Conservation (phyloP, 2,888 invertebrate species). For the Chloroclysta siterata region DNA sequence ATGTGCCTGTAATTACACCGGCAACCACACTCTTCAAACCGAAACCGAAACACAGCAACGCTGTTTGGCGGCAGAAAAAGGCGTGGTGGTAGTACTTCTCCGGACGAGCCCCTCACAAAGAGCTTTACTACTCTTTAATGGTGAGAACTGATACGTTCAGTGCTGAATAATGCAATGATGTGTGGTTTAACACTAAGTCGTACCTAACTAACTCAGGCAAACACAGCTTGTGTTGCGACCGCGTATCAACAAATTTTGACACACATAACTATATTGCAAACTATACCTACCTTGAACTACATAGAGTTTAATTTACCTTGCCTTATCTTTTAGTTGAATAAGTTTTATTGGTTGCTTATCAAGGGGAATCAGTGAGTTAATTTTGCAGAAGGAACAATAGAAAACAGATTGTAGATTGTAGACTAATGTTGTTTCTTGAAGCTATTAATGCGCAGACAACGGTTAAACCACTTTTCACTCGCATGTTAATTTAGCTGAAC, state of each 20-base stretch:
- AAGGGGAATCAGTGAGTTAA: slow-evolving; percentile 52
- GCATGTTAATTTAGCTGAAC: no score
- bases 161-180: not conserved
- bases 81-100: no score
- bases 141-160: slow-evolving; percentile 28
- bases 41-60: no score
- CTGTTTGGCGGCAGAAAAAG: no score
- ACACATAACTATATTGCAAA: slow-evolving; percentile 54
- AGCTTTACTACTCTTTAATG: no score
- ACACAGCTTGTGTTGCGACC: slow-evolving; percentile 77
- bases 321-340: slow-evolving; percentile 52
- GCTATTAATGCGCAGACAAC: not conserved
- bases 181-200: slow-evolving; percentile 62
- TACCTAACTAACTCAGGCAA: slow-evolving; percentile 78
- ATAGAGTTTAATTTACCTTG: slow-evolving; percentile 58
- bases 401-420: slow-evolving; percentile 33
- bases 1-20: no score
- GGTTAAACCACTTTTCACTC: no score
- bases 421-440: slow-evolving; percentile 32
- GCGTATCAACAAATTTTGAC: slow-evolving; percentile 80
- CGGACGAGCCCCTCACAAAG: no score
- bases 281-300: slow-evolving; percentile 39
- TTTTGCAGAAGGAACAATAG: slow-evolving; percentile 45
- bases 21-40: no score
- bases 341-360: slow-evolving; percentile 55